These are phyloP conservation scores for Anolis apletophallus DNA, from an alignment of 2,797 vertebrate genomes.

Conservation along the genomic window DNA sequence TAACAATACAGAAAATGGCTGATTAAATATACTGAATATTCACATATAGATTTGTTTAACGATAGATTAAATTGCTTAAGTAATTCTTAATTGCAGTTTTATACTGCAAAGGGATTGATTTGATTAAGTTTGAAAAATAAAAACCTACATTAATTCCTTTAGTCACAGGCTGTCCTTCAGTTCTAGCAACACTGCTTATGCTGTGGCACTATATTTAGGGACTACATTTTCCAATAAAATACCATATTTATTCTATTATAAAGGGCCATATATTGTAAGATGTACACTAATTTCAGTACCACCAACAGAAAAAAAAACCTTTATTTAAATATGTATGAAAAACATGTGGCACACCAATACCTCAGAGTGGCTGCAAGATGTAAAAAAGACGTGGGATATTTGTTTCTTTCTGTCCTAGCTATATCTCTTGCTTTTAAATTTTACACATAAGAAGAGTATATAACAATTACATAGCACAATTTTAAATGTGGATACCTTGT, in stretches of 20 bases:
- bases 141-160: slow-evolving; percentile 40
- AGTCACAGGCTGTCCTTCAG: slow-evolving; percentile 43
- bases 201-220: slow-evolving; percentile 30
- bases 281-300: too few relatives aligned
- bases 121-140: slow-evolving; percentile 55
- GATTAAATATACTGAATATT: neutral
- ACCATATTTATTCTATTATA: too few relatives aligned
- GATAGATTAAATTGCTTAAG: slow-evolving; percentile 26
- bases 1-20: neutral
- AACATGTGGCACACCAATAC: neutral
- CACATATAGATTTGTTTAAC: neutral
- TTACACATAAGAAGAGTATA: neutral
- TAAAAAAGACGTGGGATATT: neutral
- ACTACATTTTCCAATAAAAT: neutral
- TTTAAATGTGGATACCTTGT: neutral
- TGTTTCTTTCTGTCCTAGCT: too few relatives aligned
- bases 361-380: too few relatives aligned
- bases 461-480: neutral
- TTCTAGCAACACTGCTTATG: slow-evolving; percentile 17
- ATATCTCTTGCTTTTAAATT: neutral
- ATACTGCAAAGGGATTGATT: slow-evolving; percentile 44
- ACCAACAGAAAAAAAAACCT: too few relatives aligned
- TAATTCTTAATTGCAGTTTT: slow-evolving; percentile 50
- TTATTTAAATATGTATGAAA: neutral
- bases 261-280: too few relatives aligned